Conservation (phyloP, 2,113 vertebrate genomes). For the Paratilapia polleni region DNA sequence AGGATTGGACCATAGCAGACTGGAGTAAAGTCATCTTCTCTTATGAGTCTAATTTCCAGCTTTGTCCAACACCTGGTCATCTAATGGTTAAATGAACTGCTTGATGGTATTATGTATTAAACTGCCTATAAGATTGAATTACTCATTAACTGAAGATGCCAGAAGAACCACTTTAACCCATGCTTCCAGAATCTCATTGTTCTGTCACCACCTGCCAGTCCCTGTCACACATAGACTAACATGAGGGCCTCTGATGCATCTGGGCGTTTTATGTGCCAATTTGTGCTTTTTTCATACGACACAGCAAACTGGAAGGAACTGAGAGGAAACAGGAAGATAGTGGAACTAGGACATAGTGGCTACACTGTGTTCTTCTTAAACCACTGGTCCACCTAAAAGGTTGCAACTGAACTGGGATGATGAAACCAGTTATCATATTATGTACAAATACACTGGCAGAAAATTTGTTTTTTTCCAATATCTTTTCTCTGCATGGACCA, state of each 20-base stretch:
- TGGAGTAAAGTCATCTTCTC: too few relatives aligned
- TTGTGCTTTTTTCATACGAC: not conserved
- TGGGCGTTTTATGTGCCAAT: not conserved
- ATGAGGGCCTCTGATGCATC: conserved; percentile 19
- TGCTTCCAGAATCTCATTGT: not conserved
- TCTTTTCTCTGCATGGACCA: conserved; percentile 16
- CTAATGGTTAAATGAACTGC: too few relatives aligned
- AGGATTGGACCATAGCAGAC: too few relatives aligned
- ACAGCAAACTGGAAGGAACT: not conserved
- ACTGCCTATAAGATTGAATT: too few relatives aligned
- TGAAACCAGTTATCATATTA: conserved; percentile 17
- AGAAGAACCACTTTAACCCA: too few relatives aligned
- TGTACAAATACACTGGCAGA: not conserved
- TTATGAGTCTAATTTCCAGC: too few relatives aligned
- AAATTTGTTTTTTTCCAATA: not conserved
- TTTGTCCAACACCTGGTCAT: too few relatives aligned
- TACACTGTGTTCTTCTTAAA: not conserved
- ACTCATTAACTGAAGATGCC: too few relatives aligned
- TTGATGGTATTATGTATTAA: too few relatives aligned
- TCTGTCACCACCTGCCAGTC: conserved; percentile 10
- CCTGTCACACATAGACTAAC: conserved; percentile 10
- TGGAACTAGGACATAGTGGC: not conserved
- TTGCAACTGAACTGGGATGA: not conserved
- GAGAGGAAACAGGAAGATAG: not conserved
- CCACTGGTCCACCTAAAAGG: not conserved